Percentiles rank a stretch among this genome's conserved stretches.
Conservation (phyloP, 2,888 invertebrate genomes). For the Melanargia galathea region DNA sequence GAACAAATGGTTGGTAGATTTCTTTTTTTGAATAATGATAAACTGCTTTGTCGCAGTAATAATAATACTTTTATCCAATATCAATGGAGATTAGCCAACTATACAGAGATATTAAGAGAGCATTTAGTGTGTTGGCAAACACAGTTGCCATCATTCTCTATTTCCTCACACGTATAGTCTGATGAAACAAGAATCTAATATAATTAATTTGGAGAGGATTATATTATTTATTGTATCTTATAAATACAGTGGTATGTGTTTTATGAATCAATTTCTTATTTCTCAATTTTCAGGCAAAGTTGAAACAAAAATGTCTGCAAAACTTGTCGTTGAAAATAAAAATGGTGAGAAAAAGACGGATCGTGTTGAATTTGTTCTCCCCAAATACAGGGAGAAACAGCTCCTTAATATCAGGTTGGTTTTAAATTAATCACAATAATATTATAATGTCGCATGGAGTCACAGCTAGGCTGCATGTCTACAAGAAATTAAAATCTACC, state of each 20-base stretch:
- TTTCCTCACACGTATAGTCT: too few relatives aligned
- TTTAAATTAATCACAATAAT: not conserved
- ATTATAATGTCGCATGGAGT: too few relatives aligned
- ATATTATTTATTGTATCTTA: not conserved
- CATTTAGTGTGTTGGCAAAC: too few relatives aligned
- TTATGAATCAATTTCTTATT: not conserved
- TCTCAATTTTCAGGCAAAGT: conserved; percentile 44
- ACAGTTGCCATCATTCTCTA: too few relatives aligned
- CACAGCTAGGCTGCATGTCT: too few relatives aligned
- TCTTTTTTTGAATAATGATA: not conserved
- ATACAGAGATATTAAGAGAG: too few relatives aligned
- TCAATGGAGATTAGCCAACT: too few relatives aligned
- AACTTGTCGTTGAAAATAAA: conserved; percentile 55
- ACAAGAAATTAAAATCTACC: too few relatives aligned
- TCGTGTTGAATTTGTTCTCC: conserved; percentile 62
- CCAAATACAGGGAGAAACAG: conserved; percentile 66
- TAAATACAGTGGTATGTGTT: not conserved
- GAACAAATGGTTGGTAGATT: conserved; percentile 52
- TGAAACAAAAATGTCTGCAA: conserved; percentile 67
- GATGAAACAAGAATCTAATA: too few relatives aligned
- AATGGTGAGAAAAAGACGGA: conserved; percentile 61
- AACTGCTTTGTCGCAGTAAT: not conserved
- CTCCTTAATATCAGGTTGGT: conserved; percentile 43
- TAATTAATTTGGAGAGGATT: too few relatives aligned
- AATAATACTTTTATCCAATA: too few relatives aligned